Evolutionary conservation across 1,140 invertebrate species (phyloP).

Genomic region (Matsumurasca onukii): DNA sequence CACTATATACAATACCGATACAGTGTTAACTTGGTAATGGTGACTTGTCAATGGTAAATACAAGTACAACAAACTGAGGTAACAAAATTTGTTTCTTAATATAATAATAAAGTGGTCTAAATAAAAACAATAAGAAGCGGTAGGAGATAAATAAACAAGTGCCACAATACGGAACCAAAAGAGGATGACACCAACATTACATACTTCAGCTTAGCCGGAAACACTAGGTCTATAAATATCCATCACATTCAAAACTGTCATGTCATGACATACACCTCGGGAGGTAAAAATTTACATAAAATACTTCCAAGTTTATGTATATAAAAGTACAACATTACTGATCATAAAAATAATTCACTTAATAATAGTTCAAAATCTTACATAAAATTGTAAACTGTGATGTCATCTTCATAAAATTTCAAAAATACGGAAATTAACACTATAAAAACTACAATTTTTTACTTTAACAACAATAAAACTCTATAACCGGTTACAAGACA

Average conservation of each 20-base stretch:
- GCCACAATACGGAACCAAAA: constrained; percentile 25
- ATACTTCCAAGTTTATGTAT: not conserved
- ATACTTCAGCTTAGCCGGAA: not conserved
- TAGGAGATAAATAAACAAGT: constrained; percentile 34
- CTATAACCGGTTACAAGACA: constrained; percentile 33
- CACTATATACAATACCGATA: constrained; percentile 32
- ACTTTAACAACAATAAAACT: constrained; percentile 35
- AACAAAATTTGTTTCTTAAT: constrained; percentile 40
- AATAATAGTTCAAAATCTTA: not conserved
- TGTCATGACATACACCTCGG: constrained; percentile 11
- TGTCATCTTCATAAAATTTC: constrained; percentile 24
- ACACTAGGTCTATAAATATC: too few relatives aligned
- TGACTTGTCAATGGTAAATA: constrained; percentile 41
- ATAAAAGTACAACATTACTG: constrained; percentile 1
- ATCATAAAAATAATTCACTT: too few relatives aligned
- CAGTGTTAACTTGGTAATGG: constrained; percentile 40
- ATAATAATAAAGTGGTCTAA: constrained; percentile 33
- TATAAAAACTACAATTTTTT: constrained; percentile 35
- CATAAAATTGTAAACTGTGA: constrained; percentile 28
- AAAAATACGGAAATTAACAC: constrained; percentile 30
- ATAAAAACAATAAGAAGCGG: constrained; percentile 35
- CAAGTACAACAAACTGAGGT: constrained; percentile 40
- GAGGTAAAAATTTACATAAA: constrained; percentile 26
- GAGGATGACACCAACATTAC: not conserved
- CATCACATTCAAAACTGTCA: too few relatives aligned